Conservation (phyloP, 1,140 invertebrate species). For the Rhyzopertha dominica region DNA sequence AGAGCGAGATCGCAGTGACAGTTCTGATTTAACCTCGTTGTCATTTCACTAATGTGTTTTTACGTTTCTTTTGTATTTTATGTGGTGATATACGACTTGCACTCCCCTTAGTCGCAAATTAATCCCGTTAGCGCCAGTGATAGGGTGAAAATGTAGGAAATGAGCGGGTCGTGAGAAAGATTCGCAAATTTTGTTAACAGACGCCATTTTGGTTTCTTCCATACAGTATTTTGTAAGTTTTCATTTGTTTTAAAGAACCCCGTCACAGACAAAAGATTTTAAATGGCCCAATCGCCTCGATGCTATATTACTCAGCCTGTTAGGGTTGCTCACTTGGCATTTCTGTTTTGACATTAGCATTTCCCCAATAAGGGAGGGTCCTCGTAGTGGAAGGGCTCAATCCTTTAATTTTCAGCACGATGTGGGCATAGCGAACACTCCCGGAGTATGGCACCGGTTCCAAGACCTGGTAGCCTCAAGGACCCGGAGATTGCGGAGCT, state of each 20-base stretch:
- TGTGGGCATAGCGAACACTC: constrained; percentile 10
- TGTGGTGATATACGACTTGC: neutral
- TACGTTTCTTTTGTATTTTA: constrained; percentile 4
- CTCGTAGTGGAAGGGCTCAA: neutral
- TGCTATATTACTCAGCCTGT: constrained; percentile 1
- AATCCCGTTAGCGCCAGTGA: neutral
- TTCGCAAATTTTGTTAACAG: constrained; percentile 19
- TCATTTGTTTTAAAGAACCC: constrained; percentile 2
- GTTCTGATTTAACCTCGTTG: constrained; percentile 14
- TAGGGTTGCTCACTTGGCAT: constrained; percentile 1
- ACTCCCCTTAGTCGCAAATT: constrained; percentile 4
- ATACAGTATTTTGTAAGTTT: constrained; percentile 36
- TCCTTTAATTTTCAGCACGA: constrained; percentile 8
- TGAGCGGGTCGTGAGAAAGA: neutral
- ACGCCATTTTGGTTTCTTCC: constrained; percentile 35
- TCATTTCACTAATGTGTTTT: constrained; percentile 5
- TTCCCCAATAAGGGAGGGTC: neutral
- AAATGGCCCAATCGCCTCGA: neutral
- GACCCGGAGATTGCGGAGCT: constrained; percentile 94
- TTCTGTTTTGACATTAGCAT: constrained; percentile 13
- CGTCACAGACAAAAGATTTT: neutral
- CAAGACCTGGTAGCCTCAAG: constrained; percentile 86
- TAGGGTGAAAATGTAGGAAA: constrained; percentile 12
- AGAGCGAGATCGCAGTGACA: too few relatives aligned
- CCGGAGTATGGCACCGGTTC: constrained; percentile 61